Evolutionary conservation across 1,140 invertebrate species (phyloP), one percentile per base, ranked within the genome.

Genomic region (Sycophila sp.): DNA sequence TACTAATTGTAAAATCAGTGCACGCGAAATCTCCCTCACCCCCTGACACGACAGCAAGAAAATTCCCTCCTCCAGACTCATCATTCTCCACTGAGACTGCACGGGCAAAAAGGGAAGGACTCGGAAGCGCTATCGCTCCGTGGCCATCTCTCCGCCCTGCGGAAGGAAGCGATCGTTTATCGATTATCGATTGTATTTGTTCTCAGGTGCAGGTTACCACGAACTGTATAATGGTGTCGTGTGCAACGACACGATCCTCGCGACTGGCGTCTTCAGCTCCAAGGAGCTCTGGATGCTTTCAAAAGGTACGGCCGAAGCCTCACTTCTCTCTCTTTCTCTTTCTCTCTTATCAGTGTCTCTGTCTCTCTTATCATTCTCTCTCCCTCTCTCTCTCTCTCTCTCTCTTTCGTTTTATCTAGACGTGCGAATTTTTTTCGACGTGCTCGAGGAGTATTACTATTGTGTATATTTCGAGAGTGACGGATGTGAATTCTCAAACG

Each of bases 181-280:
- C 68, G 68, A 70, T 70, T 76, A 73, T 78, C 53, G 67, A 80
- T 80, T 80, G 81, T 81, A 76, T 85, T 81, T 86, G 82, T 86
- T 86, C 81, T 81, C 84, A 87, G 86, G 91, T 93, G 84, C 91
- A 96, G 94, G 94, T 88, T 96, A 94, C 89, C 96, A 98, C 90
- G 97, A 98, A 91, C 95, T 95, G 77, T 96, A 97, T 90, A 98
- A 97, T 87, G 96, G 96, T 83, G 96, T 98, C 81, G 93, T 97
- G 85, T 97, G 95, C 91, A 98, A 98, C 90, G 96, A 98, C 89
- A 98, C 97, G 84, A 98, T 99, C 87, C 91, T 98, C 89, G 96
- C 97, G 78, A 98, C 96, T 77, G 97, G 97, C 84, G 97, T 98
- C 82, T 99, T 98, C 91, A 97, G 96, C 81, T 98, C 97, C 73